Base-by-base conservation (phyloP, 2,797 vertebrate species). In the Oryzias sinensis region DNA sequence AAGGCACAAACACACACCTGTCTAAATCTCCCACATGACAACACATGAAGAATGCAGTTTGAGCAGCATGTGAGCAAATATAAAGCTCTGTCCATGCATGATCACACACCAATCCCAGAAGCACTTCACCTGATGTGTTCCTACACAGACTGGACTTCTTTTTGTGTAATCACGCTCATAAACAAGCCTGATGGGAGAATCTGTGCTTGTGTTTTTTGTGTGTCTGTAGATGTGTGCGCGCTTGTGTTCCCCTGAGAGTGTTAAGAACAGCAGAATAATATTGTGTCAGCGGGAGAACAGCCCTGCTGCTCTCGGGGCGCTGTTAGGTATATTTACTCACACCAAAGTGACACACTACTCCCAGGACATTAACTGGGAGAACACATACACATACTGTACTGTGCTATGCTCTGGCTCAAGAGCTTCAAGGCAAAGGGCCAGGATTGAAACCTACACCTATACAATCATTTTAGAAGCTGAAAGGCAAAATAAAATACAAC, bases 251-350 rank as follows among this genome's bases (percentile, higher is more conserved):
- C 87, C 53, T 14, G 81, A 76, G 86, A 68, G 68, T 50, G 73
- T 79, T 72, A 74, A 76, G 72, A 77, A 67, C 71, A 82, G 77
- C 78, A 85, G 72, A 91, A 90, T 85, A 91, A 90, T 86, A 90
- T 87, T 90, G 81, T 91, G 84, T 85, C 81, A 85, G 76, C 46
- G 65, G 66, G 81, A 76, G 76, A 62, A 72, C 61, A 76, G 75
- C 76, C 59, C 64, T 68, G 66, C 62, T 61, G 70, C 67, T 87
- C 87, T 84, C 79, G 65, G 50, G 80, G 72, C 24, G 15, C 72
- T 60, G 65, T 68, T 72, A 64, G 81, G 78, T 88, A 81, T 87
- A 87, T 89, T 88, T 90, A 86, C 77, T 65, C 74, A 77, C 74
- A 77, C 85, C 79, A 82, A 81, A 86, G 82, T 87, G 82, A 86